Evolutionary conservation across 1,140 invertebrate species (phyloP).

Genomic region (Drosophila bifasciata): DNA sequence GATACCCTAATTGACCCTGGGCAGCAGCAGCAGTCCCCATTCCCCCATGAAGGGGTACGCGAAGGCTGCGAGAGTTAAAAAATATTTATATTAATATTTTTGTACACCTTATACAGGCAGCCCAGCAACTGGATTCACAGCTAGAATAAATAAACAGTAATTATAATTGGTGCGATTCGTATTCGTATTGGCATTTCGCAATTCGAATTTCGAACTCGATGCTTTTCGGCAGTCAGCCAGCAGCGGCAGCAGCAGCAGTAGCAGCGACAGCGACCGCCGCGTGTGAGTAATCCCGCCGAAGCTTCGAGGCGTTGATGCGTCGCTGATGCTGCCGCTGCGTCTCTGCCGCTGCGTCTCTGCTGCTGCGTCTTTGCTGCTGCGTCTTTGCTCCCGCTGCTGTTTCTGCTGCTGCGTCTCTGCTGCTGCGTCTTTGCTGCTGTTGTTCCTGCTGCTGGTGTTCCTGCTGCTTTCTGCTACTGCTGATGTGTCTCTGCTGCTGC

Average conservation of each 20-base stretch:
- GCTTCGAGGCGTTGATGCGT: background rate
- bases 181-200: slow-evolving; percentile 14
- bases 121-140: slow-evolving; percentile 8
- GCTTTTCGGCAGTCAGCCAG: slow-evolving; percentile 40
- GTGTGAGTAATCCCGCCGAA: background rate
- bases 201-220: slow-evolving; percentile 40
- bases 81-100: slow-evolving; percentile 46
- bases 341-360: too few species aligned
- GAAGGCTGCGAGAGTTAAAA: slow-evolving; percentile 26
- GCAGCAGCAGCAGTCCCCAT: background rate
- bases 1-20: slow-evolving; percentile 3
- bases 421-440: too few species aligned
- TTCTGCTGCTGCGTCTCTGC: slow-evolving; percentile 11
- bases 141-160: slow-evolving; percentile 71
- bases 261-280: too few species aligned
- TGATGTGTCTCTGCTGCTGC: too few species aligned
- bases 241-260: too few species aligned
- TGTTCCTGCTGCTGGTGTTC: too few species aligned
- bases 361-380: slow-evolving; percentile 17
- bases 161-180: slow-evolving; percentile 63
- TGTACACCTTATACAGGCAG: slow-evolving; percentile 20
- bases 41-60: too few species aligned
- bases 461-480: too few species aligned
- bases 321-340: slow-evolving; percentile 16
- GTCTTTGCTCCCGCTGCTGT: too few species aligned